phyloP scores from a whole-genome alignment of 2,888 invertebrate species.

The Pseudeuparius sepicola region DNA sequence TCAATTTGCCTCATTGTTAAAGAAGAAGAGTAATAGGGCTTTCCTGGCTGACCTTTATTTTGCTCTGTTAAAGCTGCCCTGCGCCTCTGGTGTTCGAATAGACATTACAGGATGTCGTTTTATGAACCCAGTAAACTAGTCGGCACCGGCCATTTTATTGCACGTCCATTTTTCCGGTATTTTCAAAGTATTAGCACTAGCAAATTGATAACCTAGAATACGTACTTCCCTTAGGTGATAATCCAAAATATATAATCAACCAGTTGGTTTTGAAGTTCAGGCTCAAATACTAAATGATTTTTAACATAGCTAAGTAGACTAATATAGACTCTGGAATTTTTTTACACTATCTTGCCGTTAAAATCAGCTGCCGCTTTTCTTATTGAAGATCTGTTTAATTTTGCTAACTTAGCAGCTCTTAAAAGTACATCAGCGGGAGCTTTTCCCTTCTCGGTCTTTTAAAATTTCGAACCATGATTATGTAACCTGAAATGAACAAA shows the following conservation, averaged over 20 bases:
- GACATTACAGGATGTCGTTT: constrained; percentile 1
- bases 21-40: constrained; percentile 12
- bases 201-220: constrained; percentile 2
- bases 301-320: constrained; percentile 8
- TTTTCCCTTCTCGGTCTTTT: constrained; percentile 8
- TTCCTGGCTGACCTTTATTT: constrained; percentile 10
- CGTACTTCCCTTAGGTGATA: constrained; percentile 2
- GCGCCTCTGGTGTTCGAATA: constrained; percentile 1
- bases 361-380: constrained; percentile 7
- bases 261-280: constrained; percentile 11
- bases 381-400: constrained; percentile 5
- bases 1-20: constrained; percentile 12
- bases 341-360: constrained; percentile 7
- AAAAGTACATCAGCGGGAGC: constrained; percentile 6
- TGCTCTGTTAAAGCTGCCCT: constrained; percentile 1
- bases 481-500: constrained; percentile 3
- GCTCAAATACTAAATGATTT: constrained; percentile 11
- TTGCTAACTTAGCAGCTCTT: constrained; percentile 6
- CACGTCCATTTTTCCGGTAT: constrained; percentile 1
- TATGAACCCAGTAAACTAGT: constrained; percentile 1
- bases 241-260: constrained; percentile 3
- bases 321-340: not conserved
- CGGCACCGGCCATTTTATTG: constrained; percentile 1
- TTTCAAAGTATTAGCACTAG: constrained; percentile 2
- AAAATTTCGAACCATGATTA: constrained; percentile 3